Evolutionary conservation across 35 echinoderm and acorn worm species (phyloP).

Genomic region (Strongylocentrotus purpuratus): DNA sequence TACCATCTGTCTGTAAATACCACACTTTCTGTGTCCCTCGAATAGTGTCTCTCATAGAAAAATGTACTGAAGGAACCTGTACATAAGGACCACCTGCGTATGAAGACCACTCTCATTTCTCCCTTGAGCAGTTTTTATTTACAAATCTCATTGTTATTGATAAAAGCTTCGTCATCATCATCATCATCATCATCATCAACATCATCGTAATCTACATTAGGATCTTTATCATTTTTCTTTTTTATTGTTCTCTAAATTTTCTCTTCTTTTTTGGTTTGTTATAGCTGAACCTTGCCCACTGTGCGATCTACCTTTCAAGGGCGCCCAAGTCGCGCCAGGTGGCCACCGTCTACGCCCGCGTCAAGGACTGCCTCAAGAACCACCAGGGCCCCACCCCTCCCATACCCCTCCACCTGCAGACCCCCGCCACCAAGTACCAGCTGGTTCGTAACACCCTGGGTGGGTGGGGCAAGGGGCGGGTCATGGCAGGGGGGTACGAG

Average conservation of each 20-base stretch:
- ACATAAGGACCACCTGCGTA: no score
- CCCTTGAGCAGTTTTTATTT: no score
- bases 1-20: no score
- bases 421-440: conserved; percentile 56
- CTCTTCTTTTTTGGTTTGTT: not conserved
- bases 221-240: not conserved
- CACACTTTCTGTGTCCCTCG: no score
- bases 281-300: conserved; percentile 85
- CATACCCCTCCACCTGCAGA: conserved; percentile 87
- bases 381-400: conserved; percentile 77
- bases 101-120: no score
- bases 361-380: conserved; percentile 72
- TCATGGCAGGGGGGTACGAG: not conserved
- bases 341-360: conserved; percentile 45
- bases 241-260: not conserved
- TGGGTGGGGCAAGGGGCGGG: conserved; percentile 78
- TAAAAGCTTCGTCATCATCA: not conserved
- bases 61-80: no score
- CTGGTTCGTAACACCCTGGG: conserved; percentile 69
- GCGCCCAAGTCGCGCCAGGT: conserved; percentile 84
- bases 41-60: no score
- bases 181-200: not conserved
- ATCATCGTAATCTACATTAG: not conserved
- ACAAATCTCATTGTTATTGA: not conserved
- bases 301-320: conserved; percentile 81